Evolutionary conservation across 2,797 vertebrate genomes (phyloP), one percentile per base, ranked within the genome.

Genomic region (Onychomys torridus): DNA sequence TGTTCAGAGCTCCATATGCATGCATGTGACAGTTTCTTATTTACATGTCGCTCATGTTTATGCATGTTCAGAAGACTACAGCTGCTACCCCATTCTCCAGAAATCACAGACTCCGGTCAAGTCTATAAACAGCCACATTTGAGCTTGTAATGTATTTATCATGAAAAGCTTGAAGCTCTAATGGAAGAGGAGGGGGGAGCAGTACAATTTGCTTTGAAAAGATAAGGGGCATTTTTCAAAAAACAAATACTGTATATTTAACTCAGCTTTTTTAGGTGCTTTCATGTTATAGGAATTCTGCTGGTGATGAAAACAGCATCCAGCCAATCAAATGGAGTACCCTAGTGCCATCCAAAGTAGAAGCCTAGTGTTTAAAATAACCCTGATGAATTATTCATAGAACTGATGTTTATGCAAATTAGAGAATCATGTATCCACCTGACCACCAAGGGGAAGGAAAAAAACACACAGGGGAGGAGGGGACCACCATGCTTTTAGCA

Each of bases 341-440:
- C 97, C 97, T 93, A 97, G 96, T 98, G 97, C 89, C 96, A 96
- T 95, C 97, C 78, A 49, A 34, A 40, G 97, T 95, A 97, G 94
- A 96, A 98, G 92, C 95, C 96, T 96, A 81, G 97, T 98, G 98
- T 98, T 98, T 98, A 98, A 98, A 98, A 99, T 98, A 98, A 98
- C 96, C 90, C 98, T 99, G 98, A 99, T 99, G 99, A 99, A 99
- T 99, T 99, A 99, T 99, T 99, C 99, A 99, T 99, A 97, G 97
- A 96, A 96, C 99, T 99, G 98, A 99, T 99, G 99, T 99, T 99
- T 99, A 99, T 99, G 99, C 99, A 99, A 99, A 99, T 99, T 98
- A 98, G 96, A 98, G 96, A 98, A 97, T 95, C 97, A 96, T 98
- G 96, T 97, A 97, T 97, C 97, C 96, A 98, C 98, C 98, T 98